A percentile compares a stretch with the other conserved stretches of the same genome.
phyloP scores from a whole-genome alignment of 2,797 vertebrate species.

The Acanthurus tractus region DNA sequence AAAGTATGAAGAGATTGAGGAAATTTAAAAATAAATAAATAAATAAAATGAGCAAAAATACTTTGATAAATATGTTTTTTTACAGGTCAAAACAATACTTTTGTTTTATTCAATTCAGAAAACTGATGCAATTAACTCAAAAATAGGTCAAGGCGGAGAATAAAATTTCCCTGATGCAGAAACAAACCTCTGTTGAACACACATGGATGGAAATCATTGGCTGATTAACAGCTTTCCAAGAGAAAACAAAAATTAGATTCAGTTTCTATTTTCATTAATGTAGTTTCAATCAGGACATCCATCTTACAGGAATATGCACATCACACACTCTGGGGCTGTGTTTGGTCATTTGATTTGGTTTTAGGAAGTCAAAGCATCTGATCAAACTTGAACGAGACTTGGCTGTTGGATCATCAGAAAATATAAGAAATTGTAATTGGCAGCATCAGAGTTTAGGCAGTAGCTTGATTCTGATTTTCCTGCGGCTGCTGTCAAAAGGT shows the following conservation, averaged over 20 bases:
- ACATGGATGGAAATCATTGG: not conserved
- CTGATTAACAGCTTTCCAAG: not conserved
- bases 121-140: not conserved
- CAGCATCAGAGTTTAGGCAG: not conserved
- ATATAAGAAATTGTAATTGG: not conserved
- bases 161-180: not conserved
- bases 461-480: not conserved
- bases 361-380: not conserved
- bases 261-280: not conserved
- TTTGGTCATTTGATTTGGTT: not conserved
- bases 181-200: not conserved
- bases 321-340: not conserved
- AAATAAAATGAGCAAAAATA: not conserved
- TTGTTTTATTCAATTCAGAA: not conserved
- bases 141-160: not conserved
- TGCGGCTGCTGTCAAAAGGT: conserved; percentile 24
- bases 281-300: not conserved
- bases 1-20: no score
- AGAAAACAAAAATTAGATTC: not conserved
- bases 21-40: no score
- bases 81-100: not conserved
- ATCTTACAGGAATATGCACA: not conserved
- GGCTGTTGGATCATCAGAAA: not conserved
- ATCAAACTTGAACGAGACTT: not conserved
- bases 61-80: not conserved